These are phyloP conservation scores for Gymnothorax reevesii DNA, from an alignment of 2,797 vertebrate species.

Conservation along the genomic window DNA sequence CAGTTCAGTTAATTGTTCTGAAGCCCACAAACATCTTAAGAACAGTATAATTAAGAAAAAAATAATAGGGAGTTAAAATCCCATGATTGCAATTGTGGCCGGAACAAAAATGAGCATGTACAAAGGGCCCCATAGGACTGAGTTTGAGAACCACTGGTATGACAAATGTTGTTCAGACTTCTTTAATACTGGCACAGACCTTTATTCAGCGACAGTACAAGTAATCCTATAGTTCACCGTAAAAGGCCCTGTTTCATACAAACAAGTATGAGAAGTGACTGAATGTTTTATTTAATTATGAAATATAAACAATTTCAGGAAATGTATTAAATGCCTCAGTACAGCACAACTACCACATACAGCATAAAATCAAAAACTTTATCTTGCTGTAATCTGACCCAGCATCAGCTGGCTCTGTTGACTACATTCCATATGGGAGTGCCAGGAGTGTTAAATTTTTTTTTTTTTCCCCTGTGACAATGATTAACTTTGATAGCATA, in stretches of 20 bases:
- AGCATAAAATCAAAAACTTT: background rate
- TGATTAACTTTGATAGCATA: conserved; percentile 12
- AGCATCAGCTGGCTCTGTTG: background rate
- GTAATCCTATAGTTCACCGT: background rate
- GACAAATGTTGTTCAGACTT: background rate
- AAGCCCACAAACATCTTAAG: too few relatives aligned
- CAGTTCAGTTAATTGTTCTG: too few relatives aligned
- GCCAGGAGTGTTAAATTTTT: background rate
- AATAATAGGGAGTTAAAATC: too few relatives aligned
- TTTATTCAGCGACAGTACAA: background rate
- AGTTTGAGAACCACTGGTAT: too few relatives aligned
- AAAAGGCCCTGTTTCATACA: background rate
- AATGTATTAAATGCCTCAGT: background rate
- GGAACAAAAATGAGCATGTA: too few relatives aligned
- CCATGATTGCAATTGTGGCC: too few relatives aligned
- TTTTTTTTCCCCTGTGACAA: background rate
- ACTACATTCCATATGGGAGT: background rate
- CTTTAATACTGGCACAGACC: background rate
- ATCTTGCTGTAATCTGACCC: background rate
- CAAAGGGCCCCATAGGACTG: too few relatives aligned
- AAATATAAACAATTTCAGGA: conserved; percentile 1
- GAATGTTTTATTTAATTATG: background rate
- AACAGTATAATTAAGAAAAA: too few relatives aligned
- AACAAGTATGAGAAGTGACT: background rate
- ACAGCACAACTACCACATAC: background rate